A percentile compares a stretch with the other conserved stretches of the same genome.
phyloP scores from a whole-genome alignment of 2,888 invertebrate species.

The Acleris holmiana region DNA sequence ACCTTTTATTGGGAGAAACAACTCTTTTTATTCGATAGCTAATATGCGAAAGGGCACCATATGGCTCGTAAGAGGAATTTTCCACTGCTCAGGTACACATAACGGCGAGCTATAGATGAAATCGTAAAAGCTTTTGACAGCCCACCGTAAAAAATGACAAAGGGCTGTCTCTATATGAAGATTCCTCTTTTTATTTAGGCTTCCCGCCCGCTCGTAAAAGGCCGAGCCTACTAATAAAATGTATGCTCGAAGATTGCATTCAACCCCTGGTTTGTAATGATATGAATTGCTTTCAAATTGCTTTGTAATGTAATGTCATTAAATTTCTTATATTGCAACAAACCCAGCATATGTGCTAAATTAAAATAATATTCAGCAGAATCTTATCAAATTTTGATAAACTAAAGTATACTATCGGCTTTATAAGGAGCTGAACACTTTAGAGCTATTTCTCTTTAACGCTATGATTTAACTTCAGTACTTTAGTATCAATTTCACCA shows the following conservation, averaged over 20 bases:
- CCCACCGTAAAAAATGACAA: slow-evolving; percentile 69
- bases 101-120: slow-evolving; percentile 56
- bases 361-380: no score
- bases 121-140: slow-evolving; percentile 76
- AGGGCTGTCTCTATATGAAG: slow-evolving; percentile 67
- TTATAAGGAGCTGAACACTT: no score
- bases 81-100: slow-evolving; percentile 21
- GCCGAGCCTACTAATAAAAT: slow-evolving; percentile 70
- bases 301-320: slow-evolving; percentile 36
- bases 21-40: slow-evolving; percentile 23
- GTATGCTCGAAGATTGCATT: slow-evolving; percentile 63
- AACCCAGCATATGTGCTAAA: no score
- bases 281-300: slow-evolving; percentile 45
- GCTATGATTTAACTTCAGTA: no score
- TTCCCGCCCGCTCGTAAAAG: slow-evolving; percentile 71
- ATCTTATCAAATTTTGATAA: no score
- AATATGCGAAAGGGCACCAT: slow-evolving; percentile 25
- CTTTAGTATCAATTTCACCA: no score
- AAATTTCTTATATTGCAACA: not conserved
- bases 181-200: slow-evolving; percentile 74
- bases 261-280: slow-evolving; percentile 42
- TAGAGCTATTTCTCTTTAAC: no score
- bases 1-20: not conserved
- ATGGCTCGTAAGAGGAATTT: slow-evolving; percentile 23
- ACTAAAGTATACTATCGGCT: no score